Conservation (phyloP, 2,113 vertebrate species). For the Tonatia bakeri region DNA sequence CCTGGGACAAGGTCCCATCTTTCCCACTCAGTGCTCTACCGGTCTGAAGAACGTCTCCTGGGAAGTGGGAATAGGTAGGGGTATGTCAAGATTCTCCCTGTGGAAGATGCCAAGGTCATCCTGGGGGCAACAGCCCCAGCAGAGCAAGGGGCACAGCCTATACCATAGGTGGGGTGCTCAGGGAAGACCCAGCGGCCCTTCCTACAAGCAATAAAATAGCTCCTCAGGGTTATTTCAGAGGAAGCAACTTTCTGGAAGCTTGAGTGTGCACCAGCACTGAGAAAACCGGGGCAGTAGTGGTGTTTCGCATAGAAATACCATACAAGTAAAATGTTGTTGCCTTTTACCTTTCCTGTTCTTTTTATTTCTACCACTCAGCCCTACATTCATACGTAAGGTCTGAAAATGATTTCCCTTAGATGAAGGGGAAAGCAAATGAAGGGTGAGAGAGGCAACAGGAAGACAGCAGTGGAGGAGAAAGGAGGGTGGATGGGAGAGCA, state of each 20-base stretch:
- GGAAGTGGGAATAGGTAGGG: background rate
- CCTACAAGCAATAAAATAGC: background rate
- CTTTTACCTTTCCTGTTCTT: background rate
- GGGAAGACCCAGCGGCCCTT: background rate
- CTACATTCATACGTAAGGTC: background rate
- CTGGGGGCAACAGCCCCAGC: background rate
- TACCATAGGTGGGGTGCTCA: background rate
- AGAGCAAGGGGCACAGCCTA: background rate
- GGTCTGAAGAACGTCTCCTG: background rate
- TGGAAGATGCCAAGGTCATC: background rate
- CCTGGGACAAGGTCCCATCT: background rate
- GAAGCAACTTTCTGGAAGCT: background rate
- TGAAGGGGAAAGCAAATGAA: background rate
- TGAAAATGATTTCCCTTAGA: background rate
- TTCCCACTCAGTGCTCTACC: background rate
- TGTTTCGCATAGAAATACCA: background rate
- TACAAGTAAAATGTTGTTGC: background rate
- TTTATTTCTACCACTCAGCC: background rate
- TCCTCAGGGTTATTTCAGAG: background rate
- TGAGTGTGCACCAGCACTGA: background rate
- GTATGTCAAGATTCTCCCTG: background rate
- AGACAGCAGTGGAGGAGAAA: background rate
- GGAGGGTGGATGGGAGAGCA: background rate
- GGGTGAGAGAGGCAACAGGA: background rate
- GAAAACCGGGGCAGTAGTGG: background rate